These are phyloP conservation scores for Cyphomyrus plagiostoma DNA, from an alignment of 2,113 vertebrate genomes.

Conservation along the genomic window DNA sequence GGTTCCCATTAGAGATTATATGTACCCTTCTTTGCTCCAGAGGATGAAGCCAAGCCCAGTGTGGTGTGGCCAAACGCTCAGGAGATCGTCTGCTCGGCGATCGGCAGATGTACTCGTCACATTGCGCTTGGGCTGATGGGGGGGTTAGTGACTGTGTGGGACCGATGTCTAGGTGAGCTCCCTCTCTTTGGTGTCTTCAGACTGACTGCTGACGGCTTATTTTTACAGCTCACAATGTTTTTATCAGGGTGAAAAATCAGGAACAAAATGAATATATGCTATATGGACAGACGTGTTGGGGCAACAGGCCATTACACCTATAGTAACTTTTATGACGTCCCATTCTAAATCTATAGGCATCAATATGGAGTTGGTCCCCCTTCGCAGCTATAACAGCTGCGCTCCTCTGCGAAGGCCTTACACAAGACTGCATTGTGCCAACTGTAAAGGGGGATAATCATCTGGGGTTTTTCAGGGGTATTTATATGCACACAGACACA, in stretches of 20 bases:
- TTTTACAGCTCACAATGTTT: not conserved
- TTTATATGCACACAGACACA: too few species aligned
- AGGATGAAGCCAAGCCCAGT: slow-evolving; percentile 58
- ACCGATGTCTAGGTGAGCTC: slow-evolving; percentile 61
- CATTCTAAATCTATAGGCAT: not conserved
- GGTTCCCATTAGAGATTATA: not conserved
- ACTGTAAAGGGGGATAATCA: not conserved
- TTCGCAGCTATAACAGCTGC: not conserved
- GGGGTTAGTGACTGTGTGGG: slow-evolving; percentile 71
- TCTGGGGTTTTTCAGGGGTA: not conserved
- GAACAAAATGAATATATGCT: not conserved
- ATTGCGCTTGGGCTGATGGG: slow-evolving; percentile 68
- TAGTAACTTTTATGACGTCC: not conserved
- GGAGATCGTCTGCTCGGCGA: slow-evolving; percentile 62
- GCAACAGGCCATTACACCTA: not conserved
- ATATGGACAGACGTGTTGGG: too few species aligned
- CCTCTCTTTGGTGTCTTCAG: not conserved
- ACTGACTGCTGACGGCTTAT: not conserved
- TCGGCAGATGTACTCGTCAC: slow-evolving; percentile 60
- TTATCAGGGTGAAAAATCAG: not conserved
- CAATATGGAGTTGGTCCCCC: not conserved
- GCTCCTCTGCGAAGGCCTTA: not conserved
- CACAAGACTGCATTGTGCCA: not conserved
- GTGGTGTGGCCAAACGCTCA: slow-evolving; percentile 74
- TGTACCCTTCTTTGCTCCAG: slow-evolving; percentile 36